These are phyloP conservation scores for Panagrolaimus sp. DNA, from an alignment of 1,140 invertebrate species.

Conservation along the genomic window DNA sequence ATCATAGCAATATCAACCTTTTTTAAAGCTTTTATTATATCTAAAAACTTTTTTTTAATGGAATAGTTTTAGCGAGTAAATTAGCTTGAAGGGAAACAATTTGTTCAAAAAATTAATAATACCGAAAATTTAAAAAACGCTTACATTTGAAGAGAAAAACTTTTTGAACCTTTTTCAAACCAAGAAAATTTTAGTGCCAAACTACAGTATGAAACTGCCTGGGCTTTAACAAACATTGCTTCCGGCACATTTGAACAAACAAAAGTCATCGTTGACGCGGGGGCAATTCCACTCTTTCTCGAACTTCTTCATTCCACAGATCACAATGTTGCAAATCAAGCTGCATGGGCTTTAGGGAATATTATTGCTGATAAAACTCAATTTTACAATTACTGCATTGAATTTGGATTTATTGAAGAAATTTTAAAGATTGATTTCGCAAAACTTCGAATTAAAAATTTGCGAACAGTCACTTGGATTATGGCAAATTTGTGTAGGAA, in stretches of 20 bases:
- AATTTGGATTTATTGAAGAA: conserved; percentile 78
- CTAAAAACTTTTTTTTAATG: too few species aligned
- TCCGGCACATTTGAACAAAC: conserved; percentile 93
- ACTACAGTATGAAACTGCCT: conserved; percentile 95
- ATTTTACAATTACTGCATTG: conserved; percentile 83
- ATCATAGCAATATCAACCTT: too few species aligned
- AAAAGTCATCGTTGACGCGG: conserved; percentile 82
- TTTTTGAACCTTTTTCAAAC: too few species aligned
- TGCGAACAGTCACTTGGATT: conserved; percentile 93
- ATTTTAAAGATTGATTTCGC: conserved; percentile 82
- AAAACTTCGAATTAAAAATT: conserved; percentile 81
- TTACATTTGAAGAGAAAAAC: too few species aligned
- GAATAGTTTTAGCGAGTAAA: too few species aligned
- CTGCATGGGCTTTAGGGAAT: conserved; percentile 95
- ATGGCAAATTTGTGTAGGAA: conserved; percentile 92
- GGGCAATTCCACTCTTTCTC: conserved; percentile 89
- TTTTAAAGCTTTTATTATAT: too few species aligned
- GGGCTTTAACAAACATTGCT: conserved; percentile 98
- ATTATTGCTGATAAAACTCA: conserved; percentile 88
- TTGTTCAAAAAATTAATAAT: too few species aligned
- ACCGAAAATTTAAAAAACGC: too few species aligned
- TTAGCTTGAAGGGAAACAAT: too few species aligned
- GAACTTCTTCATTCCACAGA: conserved; percentile 79
- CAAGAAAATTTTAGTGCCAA: conserved; percentile 67
- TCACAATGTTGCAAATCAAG: conserved; percentile 96